Conservation (phyloP, 2,797 vertebrate species). For the Pipistrellus nathusii region DNA sequence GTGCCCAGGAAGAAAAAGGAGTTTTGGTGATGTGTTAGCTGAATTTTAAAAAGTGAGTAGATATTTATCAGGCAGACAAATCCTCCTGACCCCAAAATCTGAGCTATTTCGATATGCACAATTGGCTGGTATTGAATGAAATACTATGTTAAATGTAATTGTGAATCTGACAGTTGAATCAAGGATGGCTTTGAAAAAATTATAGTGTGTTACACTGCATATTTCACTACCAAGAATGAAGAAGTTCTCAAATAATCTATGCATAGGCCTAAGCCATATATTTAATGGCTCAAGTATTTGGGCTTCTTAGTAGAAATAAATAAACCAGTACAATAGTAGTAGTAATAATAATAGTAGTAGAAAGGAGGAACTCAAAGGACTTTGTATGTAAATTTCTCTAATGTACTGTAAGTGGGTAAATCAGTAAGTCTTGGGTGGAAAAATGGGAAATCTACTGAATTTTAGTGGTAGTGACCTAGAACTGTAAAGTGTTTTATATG, state of each 20-base stretch:
- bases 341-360: background rate
- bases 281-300: background rate
- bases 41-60: background rate
- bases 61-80: background rate
- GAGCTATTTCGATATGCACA: background rate
- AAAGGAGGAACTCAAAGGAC: background rate
- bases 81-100: background rate
- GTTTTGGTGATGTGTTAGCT: background rate
- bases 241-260: background rate
- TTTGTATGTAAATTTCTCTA: background rate
- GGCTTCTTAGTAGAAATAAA: background rate
- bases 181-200: conserved; percentile 19
- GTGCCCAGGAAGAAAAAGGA: background rate
- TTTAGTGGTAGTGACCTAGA: background rate
- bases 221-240: conserved; percentile 24
- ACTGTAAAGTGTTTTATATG: conserved; percentile 8
- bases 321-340: background rate
- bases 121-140: background rate
- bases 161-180: background rate
- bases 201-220: background rate
- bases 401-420: background rate
- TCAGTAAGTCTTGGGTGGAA: background rate
- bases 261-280: background rate
- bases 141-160: background rate
- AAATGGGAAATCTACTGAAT: background rate